Percentiles rank a stretch among this genome's conserved stretches.
Conservation (phyloP, 2,888 invertebrate genomes). For the Trichogramma dendrolimi region DNA sequence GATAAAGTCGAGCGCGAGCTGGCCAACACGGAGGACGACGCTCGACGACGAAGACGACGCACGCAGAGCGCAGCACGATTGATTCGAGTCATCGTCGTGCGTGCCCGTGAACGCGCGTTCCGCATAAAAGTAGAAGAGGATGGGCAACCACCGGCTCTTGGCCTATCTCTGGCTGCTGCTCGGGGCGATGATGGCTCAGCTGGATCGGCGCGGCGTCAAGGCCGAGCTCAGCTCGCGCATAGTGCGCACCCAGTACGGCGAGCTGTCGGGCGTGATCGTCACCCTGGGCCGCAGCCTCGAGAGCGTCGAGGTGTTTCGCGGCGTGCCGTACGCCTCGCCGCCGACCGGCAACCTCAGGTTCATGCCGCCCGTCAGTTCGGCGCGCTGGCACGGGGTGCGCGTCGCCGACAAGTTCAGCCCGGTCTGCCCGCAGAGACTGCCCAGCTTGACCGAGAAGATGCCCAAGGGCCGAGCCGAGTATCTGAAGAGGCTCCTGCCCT, state of each 20-base stretch:
- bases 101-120: too few relatives aligned
- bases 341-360: constrained; percentile 85
- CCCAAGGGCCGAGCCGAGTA: constrained; percentile 85
- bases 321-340: constrained; percentile 92
- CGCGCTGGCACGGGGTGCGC: constrained; percentile 86
- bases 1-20: background rate
- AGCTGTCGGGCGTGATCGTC: constrained; percentile 79
- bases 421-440: constrained; percentile 88
- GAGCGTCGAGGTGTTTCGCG: constrained; percentile 88
- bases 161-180: background rate
- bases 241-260: constrained; percentile 83
- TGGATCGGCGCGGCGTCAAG: constrained; percentile 5
- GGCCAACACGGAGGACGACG: too few relatives aligned
- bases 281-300: constrained; percentile 74
- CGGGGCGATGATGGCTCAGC: constrained; percentile 5
- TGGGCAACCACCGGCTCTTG: background rate
- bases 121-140: background rate
- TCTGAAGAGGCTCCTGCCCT: constrained; percentile 79
- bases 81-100: background rate
- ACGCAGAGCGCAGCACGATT: background rate
- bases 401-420: constrained; percentile 83
- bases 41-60: background rate
- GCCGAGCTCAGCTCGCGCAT: constrained; percentile 68
- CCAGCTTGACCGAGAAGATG: constrained; percentile 82
- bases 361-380: constrained; percentile 93